phyloP scores from a whole-genome alignment of 2,888 invertebrate genomes.

The Apamea anceps region DNA sequence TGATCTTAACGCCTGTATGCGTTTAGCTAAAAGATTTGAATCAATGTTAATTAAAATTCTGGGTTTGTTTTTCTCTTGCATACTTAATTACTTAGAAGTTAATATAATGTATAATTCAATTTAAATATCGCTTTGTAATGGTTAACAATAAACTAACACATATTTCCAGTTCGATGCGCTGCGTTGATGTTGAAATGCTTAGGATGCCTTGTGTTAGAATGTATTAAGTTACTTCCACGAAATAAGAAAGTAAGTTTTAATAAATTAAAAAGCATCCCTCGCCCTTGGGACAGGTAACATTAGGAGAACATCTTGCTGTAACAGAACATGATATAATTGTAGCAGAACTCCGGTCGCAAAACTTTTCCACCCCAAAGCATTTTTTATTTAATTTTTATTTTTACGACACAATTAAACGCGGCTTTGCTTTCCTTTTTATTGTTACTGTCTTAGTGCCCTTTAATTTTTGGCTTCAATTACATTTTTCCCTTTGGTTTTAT shows the following conservation, averaged over 20 bases:
- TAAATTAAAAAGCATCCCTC: conserved; percentile 66
- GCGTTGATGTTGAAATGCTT: conserved; percentile 26
- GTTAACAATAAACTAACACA: conserved; percentile 46
- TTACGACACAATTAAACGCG: conserved; percentile 89
- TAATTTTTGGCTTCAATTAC: conserved; percentile 89
- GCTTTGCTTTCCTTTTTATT: conserved; percentile 90
- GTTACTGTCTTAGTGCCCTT: conserved; percentile 89
- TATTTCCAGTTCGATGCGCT: conserved; percentile 42
- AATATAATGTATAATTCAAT: conserved; percentile 28
- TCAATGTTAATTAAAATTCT: conserved; percentile 37
- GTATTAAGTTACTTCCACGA: conserved; percentile 56
- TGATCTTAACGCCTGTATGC: conserved; percentile 23
- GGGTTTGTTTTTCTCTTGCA: conserved; percentile 41
- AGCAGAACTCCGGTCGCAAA: conserved; percentile 84
- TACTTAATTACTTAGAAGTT: conserved; percentile 19
- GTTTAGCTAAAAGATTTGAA: conserved; percentile 38
- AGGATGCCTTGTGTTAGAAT: conserved; percentile 22
- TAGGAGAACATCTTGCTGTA: conserved; percentile 76
- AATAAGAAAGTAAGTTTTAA: conserved; percentile 56
- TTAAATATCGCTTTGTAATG: conserved; percentile 55
- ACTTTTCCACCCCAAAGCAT: conserved; percentile 87
- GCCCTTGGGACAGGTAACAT: conserved; percentile 83
- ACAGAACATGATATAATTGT: conserved; percentile 86
- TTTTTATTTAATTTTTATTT: conserved; percentile 90
- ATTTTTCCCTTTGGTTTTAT: conserved; percentile 86